Conservation (phyloP, 1,140 invertebrate species). For the Varroa destructor region DNA sequence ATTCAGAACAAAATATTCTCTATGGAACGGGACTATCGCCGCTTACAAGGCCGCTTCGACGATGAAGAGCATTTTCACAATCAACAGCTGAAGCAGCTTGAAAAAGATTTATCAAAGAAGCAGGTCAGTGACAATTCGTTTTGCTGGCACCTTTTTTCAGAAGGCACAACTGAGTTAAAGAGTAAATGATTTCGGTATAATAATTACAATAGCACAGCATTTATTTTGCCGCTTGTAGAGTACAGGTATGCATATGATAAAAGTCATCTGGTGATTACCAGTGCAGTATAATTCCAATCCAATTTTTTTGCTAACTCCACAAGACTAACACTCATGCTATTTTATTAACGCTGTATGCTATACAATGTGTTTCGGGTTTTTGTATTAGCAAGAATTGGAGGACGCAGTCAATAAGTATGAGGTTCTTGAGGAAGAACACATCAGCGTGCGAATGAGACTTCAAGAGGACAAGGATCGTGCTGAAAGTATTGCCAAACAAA, state of each 20-base stretch:
- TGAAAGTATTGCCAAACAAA: slow-evolving; percentile 31
- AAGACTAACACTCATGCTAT: no score
- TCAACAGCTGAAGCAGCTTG: slow-evolving; percentile 52
- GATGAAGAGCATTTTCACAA: slow-evolving; percentile 54
- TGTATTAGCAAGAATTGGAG: slow-evolving; percentile 27
- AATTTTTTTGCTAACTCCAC: no score
- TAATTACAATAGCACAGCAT: no score
- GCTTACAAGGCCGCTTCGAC: slow-evolving; percentile 44
- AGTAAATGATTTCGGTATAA: background rate
- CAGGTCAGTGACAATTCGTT: slow-evolving; percentile 20
- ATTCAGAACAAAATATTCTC: slow-evolving; percentile 44
- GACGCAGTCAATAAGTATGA: slow-evolving; percentile 37
- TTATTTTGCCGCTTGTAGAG: no score
- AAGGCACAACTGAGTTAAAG: background rate
- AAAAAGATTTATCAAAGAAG: slow-evolving; percentile 40
- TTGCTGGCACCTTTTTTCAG: background rate
- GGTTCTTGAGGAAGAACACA: slow-evolving; percentile 16
- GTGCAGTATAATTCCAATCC: no score
- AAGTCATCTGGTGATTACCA: no score
- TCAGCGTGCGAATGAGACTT: slow-evolving; percentile 29
- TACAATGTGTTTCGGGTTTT: background rate
- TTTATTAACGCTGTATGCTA: background rate
- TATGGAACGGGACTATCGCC: slow-evolving; percentile 37
- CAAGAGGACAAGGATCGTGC: slow-evolving; percentile 33
- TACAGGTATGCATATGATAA: no score